Evolutionary conservation across 2,888 invertebrate genomes (phyloP).

Genomic region (Hipparchia semele): DNA sequence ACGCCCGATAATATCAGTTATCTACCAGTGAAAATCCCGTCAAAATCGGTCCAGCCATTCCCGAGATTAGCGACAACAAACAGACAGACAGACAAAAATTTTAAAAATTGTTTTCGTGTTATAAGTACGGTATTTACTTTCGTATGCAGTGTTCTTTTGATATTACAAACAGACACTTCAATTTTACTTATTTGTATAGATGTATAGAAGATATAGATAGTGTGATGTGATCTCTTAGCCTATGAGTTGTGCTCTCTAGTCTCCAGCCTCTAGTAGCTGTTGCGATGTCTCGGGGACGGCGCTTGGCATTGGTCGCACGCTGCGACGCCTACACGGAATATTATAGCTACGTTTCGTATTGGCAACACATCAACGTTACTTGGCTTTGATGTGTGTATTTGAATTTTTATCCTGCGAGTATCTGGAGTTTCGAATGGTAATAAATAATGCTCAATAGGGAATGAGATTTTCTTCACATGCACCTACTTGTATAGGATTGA

Average conservation of each 20-base stretch:
- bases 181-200: too few relatives aligned
- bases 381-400: neutral
- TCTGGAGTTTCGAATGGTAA: neutral
- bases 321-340: slow-evolving; percentile 2
- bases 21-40: too few relatives aligned
- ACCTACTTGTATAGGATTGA: too few relatives aligned
- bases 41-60: too few relatives aligned
- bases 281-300: neutral
- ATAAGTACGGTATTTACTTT: too few relatives aligned
- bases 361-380: slow-evolving; percentile 3
- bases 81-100: too few relatives aligned
- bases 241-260: neutral
- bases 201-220: too few relatives aligned
- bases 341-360: neutral
- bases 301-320: neutral
- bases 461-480: neutral
- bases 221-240: neutral
- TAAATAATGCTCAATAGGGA: slow-evolving; percentile 1
- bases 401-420: neutral
- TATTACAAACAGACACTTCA: too few relatives aligned
- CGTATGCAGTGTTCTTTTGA: too few relatives aligned
- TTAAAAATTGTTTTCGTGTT: too few relatives aligned
- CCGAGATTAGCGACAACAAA: too few relatives aligned
- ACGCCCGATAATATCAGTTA: too few relatives aligned
- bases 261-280: neutral